Base-by-base conservation (phyloP, 1,140 invertebrate species). In the Bradysia coprophila region DNA sequence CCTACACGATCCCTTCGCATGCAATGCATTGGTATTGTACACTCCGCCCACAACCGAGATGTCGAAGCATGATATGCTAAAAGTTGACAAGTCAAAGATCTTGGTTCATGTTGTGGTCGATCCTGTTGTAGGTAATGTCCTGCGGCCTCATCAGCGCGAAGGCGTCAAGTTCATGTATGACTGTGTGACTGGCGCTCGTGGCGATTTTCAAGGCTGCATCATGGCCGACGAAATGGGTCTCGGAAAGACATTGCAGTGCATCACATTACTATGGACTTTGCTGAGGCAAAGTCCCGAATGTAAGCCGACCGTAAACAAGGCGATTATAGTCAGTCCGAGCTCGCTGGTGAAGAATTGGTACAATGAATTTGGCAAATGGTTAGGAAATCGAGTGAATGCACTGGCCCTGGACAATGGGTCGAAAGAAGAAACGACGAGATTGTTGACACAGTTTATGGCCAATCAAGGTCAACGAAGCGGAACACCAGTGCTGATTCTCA, bases 81-180 rank as follows among this genome's bases (percentile, higher is more conserved):
- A 50, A 1, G 45, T 56, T 48, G 57, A 61, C 48, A 42, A 53
- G 1, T 50, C 20, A 3, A 38, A 43, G 15, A 15, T 39, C 15
- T 23, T 39, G 38, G 38, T 39, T 22, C 38, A 39, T 15, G 38
- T 39, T 10, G 38, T 39, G 3, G 38, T 66, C 58, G 78, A 55
- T 28, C 53, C 56, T 54, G 90, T 95, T 6, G 90, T 98, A 2
- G 78, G 81, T 22, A 85, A 88, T 54, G 78, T 98, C 39, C 67
- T 98, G 4, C 67, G 94, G 41, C 96, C 96, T 15, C 96, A 99
- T 80, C 96, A 99, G 65, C 73, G 95, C 44, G 95, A 99, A 60
- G 96, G 96, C 21, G 95, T 99, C 0, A 93, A 94, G 56, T 99
- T 99, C 61, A 97, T 99, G 92, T 99, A 96, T 59, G 92, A 99